Conservation (phyloP, 2,797 vertebrate genomes). For the Tympanoctomys barrerae region DNA sequence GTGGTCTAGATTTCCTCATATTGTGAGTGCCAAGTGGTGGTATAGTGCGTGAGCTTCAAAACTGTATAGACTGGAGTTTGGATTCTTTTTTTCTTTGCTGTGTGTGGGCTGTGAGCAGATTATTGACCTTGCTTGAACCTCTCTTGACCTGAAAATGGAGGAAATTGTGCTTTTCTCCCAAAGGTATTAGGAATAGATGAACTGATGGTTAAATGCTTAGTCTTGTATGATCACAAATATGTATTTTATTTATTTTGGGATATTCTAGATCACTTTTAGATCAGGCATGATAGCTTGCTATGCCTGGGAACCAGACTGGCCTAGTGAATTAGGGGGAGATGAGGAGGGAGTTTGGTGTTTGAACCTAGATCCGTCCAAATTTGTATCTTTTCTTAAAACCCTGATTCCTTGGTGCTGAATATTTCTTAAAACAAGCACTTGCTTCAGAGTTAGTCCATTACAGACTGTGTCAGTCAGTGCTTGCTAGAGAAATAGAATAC, state of each 20-base stretch:
- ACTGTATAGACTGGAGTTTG: background rate
- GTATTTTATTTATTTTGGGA: background rate
- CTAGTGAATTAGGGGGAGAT: background rate
- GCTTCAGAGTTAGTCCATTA: background rate
- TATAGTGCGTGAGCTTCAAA: background rate
- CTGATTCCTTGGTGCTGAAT: background rate
- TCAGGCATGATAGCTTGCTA: background rate
- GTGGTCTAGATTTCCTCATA: background rate
- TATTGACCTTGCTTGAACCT: conserved; percentile 36
- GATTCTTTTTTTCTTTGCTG: conserved; percentile 7
- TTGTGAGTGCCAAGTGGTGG: background rate
- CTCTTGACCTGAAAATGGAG: conserved; percentile 51
- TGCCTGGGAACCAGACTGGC: background rate
- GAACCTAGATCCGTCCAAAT: background rate
- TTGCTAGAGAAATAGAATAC: background rate
- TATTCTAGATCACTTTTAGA: background rate
- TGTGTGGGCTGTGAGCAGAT: background rate
- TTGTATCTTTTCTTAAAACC: background rate
- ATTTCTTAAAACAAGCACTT: background rate
- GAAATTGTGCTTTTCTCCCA: background rate
- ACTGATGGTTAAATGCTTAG: background rate
- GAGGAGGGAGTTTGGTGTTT: background rate
- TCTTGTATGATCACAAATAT: background rate
- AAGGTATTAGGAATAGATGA: background rate
- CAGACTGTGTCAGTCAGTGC: background rate